phyloP scores from a whole-genome alignment of 2,113 vertebrate species.

The Phodopus roborovskii region DNA sequence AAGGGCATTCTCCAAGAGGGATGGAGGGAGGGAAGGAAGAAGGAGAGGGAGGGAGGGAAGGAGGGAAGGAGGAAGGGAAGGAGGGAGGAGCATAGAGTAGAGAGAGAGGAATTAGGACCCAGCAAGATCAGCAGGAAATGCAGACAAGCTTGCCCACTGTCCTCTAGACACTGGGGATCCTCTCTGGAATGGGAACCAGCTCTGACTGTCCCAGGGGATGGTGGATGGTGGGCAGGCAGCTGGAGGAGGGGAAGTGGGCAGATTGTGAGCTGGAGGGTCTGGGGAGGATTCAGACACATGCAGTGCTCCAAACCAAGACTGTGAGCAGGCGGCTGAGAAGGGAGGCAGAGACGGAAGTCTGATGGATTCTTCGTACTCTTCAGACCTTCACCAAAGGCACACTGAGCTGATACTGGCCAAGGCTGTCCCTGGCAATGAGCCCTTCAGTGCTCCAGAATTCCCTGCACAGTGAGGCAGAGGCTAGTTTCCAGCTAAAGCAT shows the following conservation, averaged over 20 bases:
- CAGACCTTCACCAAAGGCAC: neutral
- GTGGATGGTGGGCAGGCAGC: neutral
- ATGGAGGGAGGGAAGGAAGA: too few species aligned
- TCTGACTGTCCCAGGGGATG: neutral
- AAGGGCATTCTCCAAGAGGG: too few species aligned
- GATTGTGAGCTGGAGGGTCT: neutral
- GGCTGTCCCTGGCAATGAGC: too few species aligned
- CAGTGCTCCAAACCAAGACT: neutral
- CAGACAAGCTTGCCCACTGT: too few species aligned
- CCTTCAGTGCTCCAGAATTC: neutral
- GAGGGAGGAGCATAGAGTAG: neutral
- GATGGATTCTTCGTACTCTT: accelerated
- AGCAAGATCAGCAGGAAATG: neutral
- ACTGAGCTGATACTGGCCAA: accelerated
- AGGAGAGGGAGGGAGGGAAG: neutral
- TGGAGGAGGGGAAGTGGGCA: neutral
- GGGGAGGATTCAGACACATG: neutral
- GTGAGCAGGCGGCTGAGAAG: neutral
- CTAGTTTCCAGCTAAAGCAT: neutral
- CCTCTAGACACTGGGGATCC: neutral
- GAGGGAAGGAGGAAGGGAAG: neutral
- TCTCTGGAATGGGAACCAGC: neutral
- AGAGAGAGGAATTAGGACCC: neutral
- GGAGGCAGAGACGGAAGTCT: neutral
- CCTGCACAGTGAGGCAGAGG: neutral